Evolutionary conservation across 2,888 invertebrate genomes (phyloP).

Genomic region (Drosophila leonis): DNA sequence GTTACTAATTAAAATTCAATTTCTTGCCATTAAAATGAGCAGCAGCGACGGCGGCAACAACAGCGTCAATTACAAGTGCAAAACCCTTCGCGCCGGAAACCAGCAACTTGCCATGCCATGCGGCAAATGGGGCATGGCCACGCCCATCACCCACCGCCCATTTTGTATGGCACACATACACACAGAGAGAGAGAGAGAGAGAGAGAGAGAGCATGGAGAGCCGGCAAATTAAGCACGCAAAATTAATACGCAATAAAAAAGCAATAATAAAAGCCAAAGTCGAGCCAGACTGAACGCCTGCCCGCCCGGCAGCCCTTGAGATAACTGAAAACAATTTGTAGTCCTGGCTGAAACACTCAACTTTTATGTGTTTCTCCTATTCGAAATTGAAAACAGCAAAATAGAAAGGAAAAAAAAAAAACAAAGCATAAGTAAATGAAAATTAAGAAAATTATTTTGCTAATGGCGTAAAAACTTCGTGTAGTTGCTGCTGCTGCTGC

Average conservation of each 20-base stretch:
- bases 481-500: constrained; percentile 27
- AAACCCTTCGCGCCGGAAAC: constrained; percentile 66
- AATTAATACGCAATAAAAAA: constrained; percentile 82
- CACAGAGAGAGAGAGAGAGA: background rate
- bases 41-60: constrained; percentile 35
- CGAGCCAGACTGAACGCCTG: constrained; percentile 15
- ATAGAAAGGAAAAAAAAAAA: constrained; percentile 10
- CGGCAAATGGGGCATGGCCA: constrained; percentile 45
- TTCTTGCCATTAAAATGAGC: constrained; percentile 81
- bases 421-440: constrained; percentile 18
- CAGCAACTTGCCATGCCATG: constrained; percentile 29
- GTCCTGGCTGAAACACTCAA: constrained; percentile 44
- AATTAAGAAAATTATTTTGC: constrained; percentile 64
- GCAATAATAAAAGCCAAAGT: constrained; percentile 73
- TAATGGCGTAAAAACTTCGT: constrained; percentile 50
- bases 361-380: constrained; percentile 48
- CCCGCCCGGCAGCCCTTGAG: constrained; percentile 3
- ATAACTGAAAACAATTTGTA: constrained; percentile 74
- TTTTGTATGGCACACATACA: constrained; percentile 1
- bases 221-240: constrained; percentile 78
- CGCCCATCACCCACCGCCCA: constrained; percentile 25
- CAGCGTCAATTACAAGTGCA: constrained; percentile 71
- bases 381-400: constrained; percentile 38
- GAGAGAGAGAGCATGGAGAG: constrained; percentile 1
- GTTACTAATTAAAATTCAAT: constrained; percentile 82